A percentile compares a stretch with the other conserved stretches of the same genome.
These are phyloP conservation scores for Heteromurus nitidus DNA, from an alignment of 2,888 invertebrate genomes.

Conservation along the genomic window DNA sequence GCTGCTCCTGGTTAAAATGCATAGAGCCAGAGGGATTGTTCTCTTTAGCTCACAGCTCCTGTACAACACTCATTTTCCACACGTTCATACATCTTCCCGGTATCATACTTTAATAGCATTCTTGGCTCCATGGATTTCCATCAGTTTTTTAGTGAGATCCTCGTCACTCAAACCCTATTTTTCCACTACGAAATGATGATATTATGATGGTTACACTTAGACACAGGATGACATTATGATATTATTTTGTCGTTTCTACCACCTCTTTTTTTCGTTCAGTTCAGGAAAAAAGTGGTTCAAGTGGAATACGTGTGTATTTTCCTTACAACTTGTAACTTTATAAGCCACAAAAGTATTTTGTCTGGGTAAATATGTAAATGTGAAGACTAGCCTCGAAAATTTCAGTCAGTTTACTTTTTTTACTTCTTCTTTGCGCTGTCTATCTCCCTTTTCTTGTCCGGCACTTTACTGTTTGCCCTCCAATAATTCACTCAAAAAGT, in stretches of 20 bases:
- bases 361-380: slow-evolving; percentile 2
- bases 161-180: too few relatives aligned
- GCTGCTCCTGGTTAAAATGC: slow-evolving; percentile 3
- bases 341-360: too few relatives aligned
- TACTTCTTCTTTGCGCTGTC: neutral
- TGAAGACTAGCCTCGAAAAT: neutral
- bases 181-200: slow-evolving; percentile 6
- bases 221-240: slow-evolving; percentile 55
- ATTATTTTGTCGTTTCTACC: slow-evolving; percentile 47
- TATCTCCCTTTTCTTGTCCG: slow-evolving; percentile 64
- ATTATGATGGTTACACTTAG: slow-evolving; percentile 45
- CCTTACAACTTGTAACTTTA: too few relatives aligned
- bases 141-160: slow-evolving; percentile 11
- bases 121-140: slow-evolving; percentile 15
- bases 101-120: slow-evolving; percentile 30
- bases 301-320: too few relatives aligned
- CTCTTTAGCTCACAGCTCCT: neutral
- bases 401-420: neutral
- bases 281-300: too few relatives aligned
- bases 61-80: too few relatives aligned
- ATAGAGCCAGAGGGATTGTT: neutral
- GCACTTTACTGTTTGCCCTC: slow-evolving; percentile 67
- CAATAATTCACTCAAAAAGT: slow-evolving; percentile 67
- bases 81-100: slow-evolving; percentile 10
- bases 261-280: slow-evolving; percentile 20